A percentile compares a stretch with the other conserved stretches of the same genome.
Conservation (phyloP, 2,888 invertebrate species). For the Phortica magna region DNA sequence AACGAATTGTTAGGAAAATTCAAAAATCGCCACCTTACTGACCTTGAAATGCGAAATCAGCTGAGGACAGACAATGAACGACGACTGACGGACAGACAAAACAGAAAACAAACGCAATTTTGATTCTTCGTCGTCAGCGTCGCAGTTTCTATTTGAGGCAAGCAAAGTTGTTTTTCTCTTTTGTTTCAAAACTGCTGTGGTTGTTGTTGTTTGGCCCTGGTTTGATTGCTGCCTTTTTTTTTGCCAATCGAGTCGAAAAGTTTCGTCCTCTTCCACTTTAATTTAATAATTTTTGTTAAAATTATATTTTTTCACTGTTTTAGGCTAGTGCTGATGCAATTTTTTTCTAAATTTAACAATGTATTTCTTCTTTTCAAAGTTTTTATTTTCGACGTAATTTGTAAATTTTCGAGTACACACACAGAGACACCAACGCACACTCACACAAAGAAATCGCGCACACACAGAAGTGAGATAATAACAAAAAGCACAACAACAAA, state of each 20-base stretch:
- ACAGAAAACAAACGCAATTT: constrained; percentile 54
- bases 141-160: not conserved
- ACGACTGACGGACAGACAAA: constrained; percentile 40
- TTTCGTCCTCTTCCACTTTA: not conserved
- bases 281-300: not conserved
- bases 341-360: constrained; percentile 51
- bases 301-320: constrained; percentile 48
- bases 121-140: constrained; percentile 1
- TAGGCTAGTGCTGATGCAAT: constrained; percentile 46
- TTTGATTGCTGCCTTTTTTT: constrained; percentile 42
- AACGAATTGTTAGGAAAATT: not conserved
- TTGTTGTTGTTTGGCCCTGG: constrained; percentile 27
- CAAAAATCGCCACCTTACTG: constrained; percentile 59
- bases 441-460: constrained; percentile 64
- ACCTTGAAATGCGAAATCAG: constrained; percentile 71
- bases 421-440: constrained; percentile 53
- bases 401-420: constrained; percentile 24
- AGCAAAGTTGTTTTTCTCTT: constrained; percentile 36
- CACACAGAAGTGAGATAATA: constrained; percentile 72
- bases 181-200: constrained; percentile 57
- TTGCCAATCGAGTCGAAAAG: constrained; percentile 31
- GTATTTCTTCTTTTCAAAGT: constrained; percentile 49
- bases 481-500: constrained; percentile 50
- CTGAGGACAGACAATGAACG: constrained; percentile 53
- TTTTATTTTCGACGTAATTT: constrained; percentile 30